Conservation (phyloP, 2,113 vertebrate genomes). For the Zosterops borbonicus region DNA sequence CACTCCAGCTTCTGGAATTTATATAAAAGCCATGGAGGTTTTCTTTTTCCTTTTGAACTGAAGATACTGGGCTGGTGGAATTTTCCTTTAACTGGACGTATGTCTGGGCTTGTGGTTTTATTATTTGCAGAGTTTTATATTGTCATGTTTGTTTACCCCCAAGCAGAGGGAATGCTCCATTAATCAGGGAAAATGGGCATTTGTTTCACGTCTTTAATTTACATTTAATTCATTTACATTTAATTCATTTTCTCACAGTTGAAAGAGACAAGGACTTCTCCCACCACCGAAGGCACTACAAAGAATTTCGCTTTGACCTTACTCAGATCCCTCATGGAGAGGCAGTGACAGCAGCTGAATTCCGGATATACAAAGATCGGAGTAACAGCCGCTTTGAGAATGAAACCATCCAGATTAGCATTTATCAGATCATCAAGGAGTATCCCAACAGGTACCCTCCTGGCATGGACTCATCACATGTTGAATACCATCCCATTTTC, state of each 20-base stretch:
- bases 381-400: slow-evolving; percentile 90
- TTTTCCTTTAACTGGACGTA: slow-evolving; percentile 75
- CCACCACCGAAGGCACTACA: slow-evolving; percentile 94
- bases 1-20: slow-evolving; percentile 66
- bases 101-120: slow-evolving; percentile 64
- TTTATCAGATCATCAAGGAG: slow-evolving; percentile 97
- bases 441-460: slow-evolving; percentile 86
- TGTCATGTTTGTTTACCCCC: slow-evolving; percentile 63
- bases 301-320: slow-evolving; percentile 97
- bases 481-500: not conserved
- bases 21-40: slow-evolving; percentile 51
- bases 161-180: slow-evolving; percentile 44
- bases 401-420: slow-evolving; percentile 89
- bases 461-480: not conserved
- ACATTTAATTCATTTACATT: not conserved
- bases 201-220: slow-evolving; percentile 28
- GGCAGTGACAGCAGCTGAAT: slow-evolving; percentile 94
- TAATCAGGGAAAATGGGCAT: slow-evolving; percentile 42
- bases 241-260: slow-evolving; percentile 76
- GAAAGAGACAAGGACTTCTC: slow-evolving; percentile 99
- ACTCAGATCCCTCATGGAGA: slow-evolving; percentile 96
- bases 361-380: slow-evolving; percentile 95
- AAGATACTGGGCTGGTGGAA: slow-evolving; percentile 60
- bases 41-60: slow-evolving; percentile 66
- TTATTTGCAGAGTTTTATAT: slow-evolving; percentile 67